Conservation (phyloP, 2,888 invertebrate genomes). For the Drosophila pseudotalamancana region DNA sequence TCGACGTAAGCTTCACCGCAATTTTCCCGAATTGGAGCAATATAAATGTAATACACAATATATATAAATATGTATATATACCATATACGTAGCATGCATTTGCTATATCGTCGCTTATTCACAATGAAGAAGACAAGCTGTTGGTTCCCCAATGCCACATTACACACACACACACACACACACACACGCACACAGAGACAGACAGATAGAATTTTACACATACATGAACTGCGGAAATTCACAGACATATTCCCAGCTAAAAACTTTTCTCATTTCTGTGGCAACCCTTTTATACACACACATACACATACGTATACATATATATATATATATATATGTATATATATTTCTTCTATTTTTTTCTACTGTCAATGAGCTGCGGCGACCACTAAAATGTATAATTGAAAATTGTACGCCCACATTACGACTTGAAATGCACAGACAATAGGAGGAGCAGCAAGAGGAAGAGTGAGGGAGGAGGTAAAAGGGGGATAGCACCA, state of each 20-base stretch:
- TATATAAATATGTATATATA: neutral
- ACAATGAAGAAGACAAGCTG: constrained; percentile 3
- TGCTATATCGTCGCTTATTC: constrained; percentile 2
- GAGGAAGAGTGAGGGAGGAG: neutral
- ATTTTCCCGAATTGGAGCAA: neutral
- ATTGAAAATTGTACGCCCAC: constrained; percentile 75
- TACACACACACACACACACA: neutral
- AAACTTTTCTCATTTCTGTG: constrained; percentile 68
- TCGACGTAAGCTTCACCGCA: neutral
- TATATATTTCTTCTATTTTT: constrained; percentile 9
- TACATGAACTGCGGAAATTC: constrained; percentile 31
- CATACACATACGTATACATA: neutral
- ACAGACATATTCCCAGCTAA: constrained; percentile 27
- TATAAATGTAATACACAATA: neutral
- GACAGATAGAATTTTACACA: too few species aligned
- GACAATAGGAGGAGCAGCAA: constrained; percentile 3
- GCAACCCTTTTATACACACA: constrained; percentile 35
- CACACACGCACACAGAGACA: neutral
- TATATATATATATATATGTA: constrained; percentile 1
- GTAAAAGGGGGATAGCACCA: neutral
- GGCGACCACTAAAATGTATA: constrained; percentile 70
- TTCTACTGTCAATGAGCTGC: constrained; percentile 63
- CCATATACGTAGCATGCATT: neutral
- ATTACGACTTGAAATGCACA: constrained; percentile 52
- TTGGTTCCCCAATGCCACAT: constrained; percentile 13